Evolutionary conservation across 2,113 vertebrate species (phyloP), one percentile per base, ranked within the genome.

Genomic region (Arvicanthis niloticus): DNA sequence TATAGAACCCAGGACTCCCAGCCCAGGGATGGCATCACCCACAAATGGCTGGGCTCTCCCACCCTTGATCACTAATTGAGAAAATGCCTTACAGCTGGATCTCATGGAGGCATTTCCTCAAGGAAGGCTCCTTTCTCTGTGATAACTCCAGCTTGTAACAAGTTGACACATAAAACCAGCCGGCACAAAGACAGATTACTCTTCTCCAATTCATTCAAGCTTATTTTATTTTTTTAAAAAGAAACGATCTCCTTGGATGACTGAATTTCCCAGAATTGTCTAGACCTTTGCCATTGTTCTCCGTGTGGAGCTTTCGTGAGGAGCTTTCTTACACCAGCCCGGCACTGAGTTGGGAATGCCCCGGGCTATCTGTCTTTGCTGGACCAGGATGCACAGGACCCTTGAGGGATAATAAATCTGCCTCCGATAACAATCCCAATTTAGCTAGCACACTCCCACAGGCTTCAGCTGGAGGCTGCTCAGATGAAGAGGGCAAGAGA

Each of bases 191-290:
- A 98, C 91, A 96, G 88, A 98, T 97, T 97, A 84, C 93, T 62
- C 51, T 91, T 98, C 98, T 96, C 97, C 82, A 97, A 96, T 96
- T 97, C 40, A 67, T 96, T 88, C 21, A 70, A 76, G 93, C 90
- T 91, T 94, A 75, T 97, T 98, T 96, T 96, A 78, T 97, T 98
- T 95, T 98, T 96, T 97, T 97, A 48, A 96, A 29, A 98, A 97
- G 89, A 87, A 97, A 97, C 93, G 81, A 96, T 95, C 95, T 98
- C 89, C 98, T 98, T 96, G 76, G 97, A 98, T 97, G 96, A 56
- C 37, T 11, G 97, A 68, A 67, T 96, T 98, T 98, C 98, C 98
- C 98, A 97, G 97, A 96, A 98, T 98, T 98, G 97, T 98, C 97
- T 97, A 70, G 0, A 0, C 76, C 65, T 91, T 91, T 97, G 42